A percentile compares a stretch with the other conserved stretches of the same genome.
phyloP scores from a whole-genome alignment of 2,888 invertebrate genomes.

The Polyommatus iphigenia region DNA sequence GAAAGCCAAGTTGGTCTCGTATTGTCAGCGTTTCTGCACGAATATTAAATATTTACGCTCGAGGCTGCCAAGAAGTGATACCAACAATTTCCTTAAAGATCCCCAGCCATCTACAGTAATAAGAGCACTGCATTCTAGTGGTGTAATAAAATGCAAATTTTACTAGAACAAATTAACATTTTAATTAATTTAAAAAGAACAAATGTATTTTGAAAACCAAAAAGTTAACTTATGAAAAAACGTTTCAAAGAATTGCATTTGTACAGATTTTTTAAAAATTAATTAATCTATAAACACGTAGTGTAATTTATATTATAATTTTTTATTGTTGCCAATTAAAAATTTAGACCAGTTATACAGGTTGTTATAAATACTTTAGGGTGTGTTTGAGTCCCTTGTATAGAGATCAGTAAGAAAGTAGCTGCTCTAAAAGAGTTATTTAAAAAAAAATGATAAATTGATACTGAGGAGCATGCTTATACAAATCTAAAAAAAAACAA shows the following conservation, averaged over 20 bases:
- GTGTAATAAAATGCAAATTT: constrained; percentile 28
- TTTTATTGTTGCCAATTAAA: no score
- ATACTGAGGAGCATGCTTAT: no score
- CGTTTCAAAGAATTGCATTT: not conserved
- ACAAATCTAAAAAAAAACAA: no score
- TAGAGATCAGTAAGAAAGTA: no score
- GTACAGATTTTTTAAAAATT: no score
- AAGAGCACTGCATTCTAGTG: constrained; percentile 27
- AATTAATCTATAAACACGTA: no score
- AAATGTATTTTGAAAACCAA: constrained; percentile 5
- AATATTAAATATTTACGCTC: constrained; percentile 30
- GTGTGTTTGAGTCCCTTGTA: no score
- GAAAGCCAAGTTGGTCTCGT: constrained; percentile 28
- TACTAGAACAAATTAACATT: constrained; percentile 19
- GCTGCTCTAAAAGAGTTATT: no score
- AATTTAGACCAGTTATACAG: no score
- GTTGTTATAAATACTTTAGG: no score
- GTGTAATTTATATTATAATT: no score
- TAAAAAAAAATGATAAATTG: no score
- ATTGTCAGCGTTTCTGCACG: constrained; percentile 29
- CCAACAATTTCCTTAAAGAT: constrained; percentile 31
- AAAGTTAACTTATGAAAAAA: not conserved
- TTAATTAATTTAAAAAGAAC: constrained; percentile 9
- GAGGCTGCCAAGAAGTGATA: constrained; percentile 30
- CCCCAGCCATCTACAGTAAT: constrained; percentile 22